Conservation (phyloP, 2,797 vertebrate species). For the Ispidina lecontei region DNA sequence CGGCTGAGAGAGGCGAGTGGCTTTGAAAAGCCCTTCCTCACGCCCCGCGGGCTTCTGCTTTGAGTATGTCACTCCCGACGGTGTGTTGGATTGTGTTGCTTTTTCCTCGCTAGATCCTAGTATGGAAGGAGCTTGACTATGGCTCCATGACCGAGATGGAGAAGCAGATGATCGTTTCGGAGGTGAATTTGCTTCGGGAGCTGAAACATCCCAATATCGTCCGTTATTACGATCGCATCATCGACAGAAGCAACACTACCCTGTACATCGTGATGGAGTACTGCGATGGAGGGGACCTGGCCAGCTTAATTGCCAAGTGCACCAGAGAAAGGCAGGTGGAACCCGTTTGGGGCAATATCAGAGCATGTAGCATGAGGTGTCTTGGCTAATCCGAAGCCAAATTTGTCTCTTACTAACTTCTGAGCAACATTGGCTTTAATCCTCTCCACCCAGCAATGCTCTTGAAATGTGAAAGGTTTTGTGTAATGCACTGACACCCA, state of each 20-base stretch:
- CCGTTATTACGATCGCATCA: conserved; percentile 93
- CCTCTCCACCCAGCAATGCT: fast-evolving
- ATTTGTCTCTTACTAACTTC: not conserved
- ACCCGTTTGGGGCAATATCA: fast-evolving
- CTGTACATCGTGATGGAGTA: conserved; percentile 98
- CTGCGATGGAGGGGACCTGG: conserved; percentile 94
- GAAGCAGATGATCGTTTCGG: conserved; percentile 97
- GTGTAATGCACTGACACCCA: fast-evolving
- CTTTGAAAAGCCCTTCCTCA: fast-evolving
- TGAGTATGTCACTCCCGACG: fast-evolving
- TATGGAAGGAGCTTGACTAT: conserved; percentile 98
- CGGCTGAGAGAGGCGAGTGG: not conserved
- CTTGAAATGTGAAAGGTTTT: not conserved
- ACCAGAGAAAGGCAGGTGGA: conserved; percentile 86
- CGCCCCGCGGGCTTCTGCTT: no score
- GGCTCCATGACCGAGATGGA: conserved; percentile 92
- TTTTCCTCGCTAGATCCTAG: conserved; percentile 81
- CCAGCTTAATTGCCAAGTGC: conserved; percentile 86
- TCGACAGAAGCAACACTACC: conserved; percentile 90
- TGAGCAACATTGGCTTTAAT: not conserved
- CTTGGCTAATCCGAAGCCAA: not conserved
- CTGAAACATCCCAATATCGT: conserved; percentile 95
- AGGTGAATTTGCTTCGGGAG: conserved; percentile 94
- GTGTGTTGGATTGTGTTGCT: not conserved
- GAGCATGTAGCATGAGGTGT: fast-evolving